Percentiles rank a stretch among this genome's conserved stretches.
Conservation (phyloP, 2,888 invertebrate species). For the Parnassius glacialis region DNA sequence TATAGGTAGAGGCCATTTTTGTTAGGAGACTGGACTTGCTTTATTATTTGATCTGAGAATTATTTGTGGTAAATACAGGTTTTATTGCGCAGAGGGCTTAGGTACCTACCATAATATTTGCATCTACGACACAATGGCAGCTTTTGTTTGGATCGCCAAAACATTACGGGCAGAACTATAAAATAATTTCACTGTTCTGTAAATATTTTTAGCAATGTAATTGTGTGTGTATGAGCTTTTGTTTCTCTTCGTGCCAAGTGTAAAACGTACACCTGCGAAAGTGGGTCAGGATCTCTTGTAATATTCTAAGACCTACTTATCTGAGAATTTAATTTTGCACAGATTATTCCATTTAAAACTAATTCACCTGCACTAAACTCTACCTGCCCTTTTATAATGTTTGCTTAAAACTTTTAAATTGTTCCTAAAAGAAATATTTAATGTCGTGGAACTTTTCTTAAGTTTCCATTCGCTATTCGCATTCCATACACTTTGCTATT, state of each 20-base stretch:
- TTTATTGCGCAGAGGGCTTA: too few relatives aligned
- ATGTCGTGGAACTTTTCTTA: too few relatives aligned
- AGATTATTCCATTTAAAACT: conserved; percentile 11
- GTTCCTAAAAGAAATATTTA: too few relatives aligned
- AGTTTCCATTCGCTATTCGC: too few relatives aligned
- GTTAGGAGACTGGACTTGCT: too few relatives aligned
- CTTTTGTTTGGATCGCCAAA: background rate
- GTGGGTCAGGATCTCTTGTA: conserved; percentile 20
- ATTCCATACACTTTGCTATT: too few relatives aligned
- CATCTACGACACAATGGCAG: too few relatives aligned
- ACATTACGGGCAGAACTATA: background rate
- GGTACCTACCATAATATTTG: too few relatives aligned
- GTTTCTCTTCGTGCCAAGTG: background rate
- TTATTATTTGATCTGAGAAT: background rate
- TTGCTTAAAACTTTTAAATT: background rate
- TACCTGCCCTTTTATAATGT: background rate
- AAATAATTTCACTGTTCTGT: conserved; percentile 4
- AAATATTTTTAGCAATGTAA: conserved; percentile 3
- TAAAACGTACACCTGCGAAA: conserved; percentile 5
- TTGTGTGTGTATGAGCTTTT: background rate
- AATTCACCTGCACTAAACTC: conserved; percentile 4
- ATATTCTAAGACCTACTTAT: conserved; percentile 14
- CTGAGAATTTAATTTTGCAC: conserved; percentile 22
- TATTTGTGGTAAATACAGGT: too few relatives aligned
- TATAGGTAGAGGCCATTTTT: background rate